phyloP scores from a whole-genome alignment of 2,113 vertebrate genomes.

The Pterocles gutturalis region DNA sequence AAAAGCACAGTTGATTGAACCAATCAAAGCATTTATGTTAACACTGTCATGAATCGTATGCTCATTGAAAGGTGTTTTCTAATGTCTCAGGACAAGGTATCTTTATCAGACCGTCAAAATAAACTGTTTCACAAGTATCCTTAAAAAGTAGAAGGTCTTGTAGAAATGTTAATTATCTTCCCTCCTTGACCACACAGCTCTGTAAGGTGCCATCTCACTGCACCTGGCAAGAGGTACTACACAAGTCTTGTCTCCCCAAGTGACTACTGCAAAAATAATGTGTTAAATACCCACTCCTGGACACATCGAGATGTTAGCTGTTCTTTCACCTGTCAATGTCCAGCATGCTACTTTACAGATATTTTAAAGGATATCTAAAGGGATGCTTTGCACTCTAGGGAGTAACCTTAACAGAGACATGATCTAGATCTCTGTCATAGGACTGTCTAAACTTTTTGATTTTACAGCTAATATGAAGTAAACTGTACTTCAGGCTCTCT shows the following conservation, averaged over 20 bases:
- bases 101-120: not conserved
- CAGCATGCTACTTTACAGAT: not conserved
- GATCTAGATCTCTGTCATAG: not conserved
- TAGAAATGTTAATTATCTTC: not conserved
- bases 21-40: not conserved
- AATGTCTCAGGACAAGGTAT: not conserved
- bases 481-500: not conserved
- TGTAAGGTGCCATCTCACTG: not conserved
- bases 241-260: not conserved
- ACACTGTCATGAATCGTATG: not conserved
- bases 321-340: not conserved
- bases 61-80: not conserved
- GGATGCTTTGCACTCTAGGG: not conserved
- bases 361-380: not conserved
- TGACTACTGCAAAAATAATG: not conserved
- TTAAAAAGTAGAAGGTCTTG: not conserved
- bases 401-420: not conserved
- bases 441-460: not conserved
- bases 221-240: not conserved
- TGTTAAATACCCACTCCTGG: not conserved
- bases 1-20: not conserved
- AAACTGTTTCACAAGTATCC: not conserved
- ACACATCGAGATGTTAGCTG: not conserved
- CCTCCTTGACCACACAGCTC: rapidly evolving
- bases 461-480: not conserved